Conservation (phyloP, 2,888 invertebrate species). For the Cistogaster globosa region DNA sequence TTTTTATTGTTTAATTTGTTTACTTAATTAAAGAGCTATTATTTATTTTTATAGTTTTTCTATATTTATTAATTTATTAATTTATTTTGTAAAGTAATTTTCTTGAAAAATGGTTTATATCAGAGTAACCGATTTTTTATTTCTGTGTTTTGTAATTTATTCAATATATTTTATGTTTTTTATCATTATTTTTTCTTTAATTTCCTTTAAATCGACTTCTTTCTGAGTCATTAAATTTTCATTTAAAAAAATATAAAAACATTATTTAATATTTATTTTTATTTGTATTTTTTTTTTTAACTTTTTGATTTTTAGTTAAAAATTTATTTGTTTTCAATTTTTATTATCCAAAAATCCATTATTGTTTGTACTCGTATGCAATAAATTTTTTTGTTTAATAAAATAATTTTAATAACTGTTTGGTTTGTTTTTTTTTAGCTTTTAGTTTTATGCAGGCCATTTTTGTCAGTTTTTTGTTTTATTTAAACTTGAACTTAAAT, state of each 20-base stretch:
- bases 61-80: no score
- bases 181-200: no score
- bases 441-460: constrained; percentile 21
- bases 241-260: neutral
- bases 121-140: no score
- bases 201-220: no score
- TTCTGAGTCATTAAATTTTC: no score
- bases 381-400: constrained; percentile 15
- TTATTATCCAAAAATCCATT: constrained; percentile 39
- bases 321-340: constrained; percentile 49
- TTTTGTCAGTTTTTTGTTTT: constrained; percentile 29
- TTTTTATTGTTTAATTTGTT: no score
- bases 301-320: neutral
- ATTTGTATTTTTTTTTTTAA: neutral
- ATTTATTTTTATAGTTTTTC: no score
- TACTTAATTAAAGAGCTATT: no score
- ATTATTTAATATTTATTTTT: neutral
- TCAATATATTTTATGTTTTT: no score
- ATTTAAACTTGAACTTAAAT: constrained; percentile 68
- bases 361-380: constrained; percentile 29
- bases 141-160: no score
- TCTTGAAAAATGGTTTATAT: no score
- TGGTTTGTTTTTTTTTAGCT: neutral
- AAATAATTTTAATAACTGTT: constrained; percentile 44
- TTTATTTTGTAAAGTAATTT: no score